Conservation (phyloP, 2,113 vertebrate species). For the Paedocypris sp. region DNA sequence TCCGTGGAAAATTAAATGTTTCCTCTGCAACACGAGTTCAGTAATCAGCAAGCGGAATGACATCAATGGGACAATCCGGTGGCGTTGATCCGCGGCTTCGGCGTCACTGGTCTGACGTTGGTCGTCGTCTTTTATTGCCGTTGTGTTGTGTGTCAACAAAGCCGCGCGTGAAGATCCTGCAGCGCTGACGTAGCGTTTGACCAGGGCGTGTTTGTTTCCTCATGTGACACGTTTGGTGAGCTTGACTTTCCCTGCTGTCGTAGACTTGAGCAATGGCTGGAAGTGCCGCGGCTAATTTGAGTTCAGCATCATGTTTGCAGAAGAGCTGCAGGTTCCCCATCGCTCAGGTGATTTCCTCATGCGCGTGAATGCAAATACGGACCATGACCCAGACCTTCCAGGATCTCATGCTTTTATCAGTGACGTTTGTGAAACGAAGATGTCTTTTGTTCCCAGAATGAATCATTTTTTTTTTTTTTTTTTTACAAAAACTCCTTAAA, state of each 20-base stretch:
- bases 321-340: not conserved
- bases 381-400: not conserved
- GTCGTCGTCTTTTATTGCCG: constrained; percentile 29
- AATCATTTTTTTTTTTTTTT: too few relatives aligned
- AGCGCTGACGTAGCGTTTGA: constrained; percentile 21
- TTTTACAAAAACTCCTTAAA: too few relatives aligned
- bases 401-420: too few relatives aligned
- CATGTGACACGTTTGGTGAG: not conserved
- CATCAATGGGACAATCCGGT: constrained; percentile 42
- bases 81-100: constrained; percentile 28
- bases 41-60: constrained; percentile 41
- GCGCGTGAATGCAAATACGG: not conserved
- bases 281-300: not conserved
- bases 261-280: constrained; percentile 36
- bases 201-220: constrained; percentile 27
- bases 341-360: not conserved
- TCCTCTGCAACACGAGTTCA: not conserved
- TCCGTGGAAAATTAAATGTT: constrained; percentile 1
- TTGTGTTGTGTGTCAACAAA: constrained; percentile 54
- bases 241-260: constrained; percentile 49
- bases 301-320: not conserved
- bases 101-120: constrained; percentile 31
- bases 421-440: too few relatives aligned
- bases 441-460: too few relatives aligned
- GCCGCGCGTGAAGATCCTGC: constrained; percentile 31